Conservation (phyloP, 1,140 invertebrate species). For the Saccostrea cuccullata region DNA sequence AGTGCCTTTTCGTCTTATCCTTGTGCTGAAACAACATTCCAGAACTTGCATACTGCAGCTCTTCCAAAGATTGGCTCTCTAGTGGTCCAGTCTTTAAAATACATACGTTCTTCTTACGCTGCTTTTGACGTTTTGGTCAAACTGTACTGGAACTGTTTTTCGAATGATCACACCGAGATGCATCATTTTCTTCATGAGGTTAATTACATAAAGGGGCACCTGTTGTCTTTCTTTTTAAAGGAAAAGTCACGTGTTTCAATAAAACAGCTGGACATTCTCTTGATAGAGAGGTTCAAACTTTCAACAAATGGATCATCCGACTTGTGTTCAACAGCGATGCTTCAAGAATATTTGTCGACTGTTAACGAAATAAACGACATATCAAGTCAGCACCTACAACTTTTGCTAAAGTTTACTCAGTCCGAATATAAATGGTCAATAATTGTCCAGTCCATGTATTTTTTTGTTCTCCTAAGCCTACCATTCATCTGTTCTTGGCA, state of each 20-base stretch:
- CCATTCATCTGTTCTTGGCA: slow-evolving; percentile 2
- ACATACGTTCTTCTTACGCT: not conserved
- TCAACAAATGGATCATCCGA: not conserved
- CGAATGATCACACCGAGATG: not conserved
- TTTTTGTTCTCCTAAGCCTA: not conserved
- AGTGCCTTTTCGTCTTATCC: slow-evolving; percentile 8
- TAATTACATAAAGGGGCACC: not conserved
- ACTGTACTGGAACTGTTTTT: not conserved
- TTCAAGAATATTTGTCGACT: slow-evolving; percentile 6
- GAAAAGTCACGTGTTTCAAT: not conserved
- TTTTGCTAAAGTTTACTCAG: not conserved
- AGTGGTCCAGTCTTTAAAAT: slow-evolving; percentile 15
- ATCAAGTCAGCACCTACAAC: not conserved
- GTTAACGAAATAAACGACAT: not conserved
- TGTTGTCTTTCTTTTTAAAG: not conserved
- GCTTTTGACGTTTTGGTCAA: slow-evolving; percentile 4
- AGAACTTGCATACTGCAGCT: slow-evolving; percentile 19
- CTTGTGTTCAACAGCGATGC: not conserved
- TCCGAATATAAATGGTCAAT: slow-evolving; percentile 19
- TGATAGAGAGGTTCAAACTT: not conserved
- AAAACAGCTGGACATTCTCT: not conserved
- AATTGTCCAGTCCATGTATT: not conserved
- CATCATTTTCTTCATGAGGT: not conserved
- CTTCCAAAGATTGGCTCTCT: not conserved
- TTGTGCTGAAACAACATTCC: slow-evolving; percentile 22